Conservation (phyloP, 2,797 vertebrate species). For the Chaetophractus vellerosus region DNA sequence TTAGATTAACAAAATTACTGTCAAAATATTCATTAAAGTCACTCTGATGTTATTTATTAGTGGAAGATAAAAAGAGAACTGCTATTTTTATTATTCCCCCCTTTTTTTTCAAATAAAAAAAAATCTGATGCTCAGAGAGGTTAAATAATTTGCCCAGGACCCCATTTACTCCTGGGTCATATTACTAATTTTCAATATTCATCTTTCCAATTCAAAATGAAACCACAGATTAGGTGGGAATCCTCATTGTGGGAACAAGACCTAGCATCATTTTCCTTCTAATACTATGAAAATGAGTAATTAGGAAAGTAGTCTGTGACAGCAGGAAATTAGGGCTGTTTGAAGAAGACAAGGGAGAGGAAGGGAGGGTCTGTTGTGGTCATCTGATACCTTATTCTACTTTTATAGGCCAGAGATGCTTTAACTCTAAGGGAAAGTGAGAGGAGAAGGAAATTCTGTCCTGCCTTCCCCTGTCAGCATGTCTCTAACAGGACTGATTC, state of each 20-base stretch:
- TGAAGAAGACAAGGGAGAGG: not conserved
- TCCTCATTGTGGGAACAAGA: not conserved
- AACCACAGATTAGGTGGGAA: not conserved
- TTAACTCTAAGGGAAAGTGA: slow-evolving; percentile 74
- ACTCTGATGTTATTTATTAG: not conserved
- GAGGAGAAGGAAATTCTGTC: slow-evolving; percentile 68
- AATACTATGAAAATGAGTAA: slow-evolving; percentile 11
- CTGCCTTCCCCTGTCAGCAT: slow-evolving; percentile 52
- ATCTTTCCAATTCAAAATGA: not conserved
- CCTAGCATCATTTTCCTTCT: slow-evolving; percentile 33
- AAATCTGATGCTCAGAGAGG: not conserved
- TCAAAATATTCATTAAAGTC: not conserved
- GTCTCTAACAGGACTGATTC: slow-evolving; percentile 75
- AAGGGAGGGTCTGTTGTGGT: not conserved
- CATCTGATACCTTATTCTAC: slow-evolving; percentile 56
- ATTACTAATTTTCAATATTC: not conserved
- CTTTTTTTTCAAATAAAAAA: not conserved
- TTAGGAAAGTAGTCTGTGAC: slow-evolving; percentile 53
- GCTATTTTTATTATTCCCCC: slow-evolving; percentile 16
- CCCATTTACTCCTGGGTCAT: not conserved
- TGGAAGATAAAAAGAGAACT: slow-evolving; percentile 18
- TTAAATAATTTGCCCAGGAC: not conserved
- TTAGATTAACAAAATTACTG: not conserved
- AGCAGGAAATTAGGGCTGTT: not conserved
- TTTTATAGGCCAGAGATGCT: slow-evolving; percentile 21